Evolutionary conservation across 1,140 invertebrate genomes (phyloP).

Genomic region (Drosophila sproati): DNA sequence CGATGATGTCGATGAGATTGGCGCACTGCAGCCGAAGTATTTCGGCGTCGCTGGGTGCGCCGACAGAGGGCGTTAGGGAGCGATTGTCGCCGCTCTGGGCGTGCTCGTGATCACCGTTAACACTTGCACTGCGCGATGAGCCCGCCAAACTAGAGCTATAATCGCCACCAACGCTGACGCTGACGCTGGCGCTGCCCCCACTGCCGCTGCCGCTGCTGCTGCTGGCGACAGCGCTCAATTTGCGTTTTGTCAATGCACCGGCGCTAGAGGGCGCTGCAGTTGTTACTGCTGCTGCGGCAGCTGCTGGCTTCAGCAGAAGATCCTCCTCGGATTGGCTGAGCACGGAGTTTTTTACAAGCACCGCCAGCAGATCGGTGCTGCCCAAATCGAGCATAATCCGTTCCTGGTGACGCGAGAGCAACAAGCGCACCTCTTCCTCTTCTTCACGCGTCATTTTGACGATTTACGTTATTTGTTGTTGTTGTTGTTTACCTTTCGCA

Average conservation of each 20-base stretch:
- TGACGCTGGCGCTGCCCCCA: slow-evolving; percentile 61
- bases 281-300: slow-evolving; percentile 23
- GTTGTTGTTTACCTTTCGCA: slow-evolving; percentile 43
- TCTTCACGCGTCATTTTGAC: slow-evolving; percentile 79
- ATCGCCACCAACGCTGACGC: slow-evolving; percentile 43
- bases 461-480: slow-evolving; percentile 24
- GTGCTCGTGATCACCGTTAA: slow-evolving; percentile 74
- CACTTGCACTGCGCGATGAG: slow-evolving; percentile 76
- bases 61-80: slow-evolving; percentile 74
- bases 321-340: slow-evolving; percentile 79
- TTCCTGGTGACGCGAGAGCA: slow-evolving; percentile 79
- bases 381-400: slow-evolving; percentile 80
- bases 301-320: slow-evolving; percentile 65
- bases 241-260: slow-evolving; percentile 64
- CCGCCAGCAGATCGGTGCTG: slow-evolving; percentile 75
- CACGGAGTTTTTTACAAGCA: slow-evolving; percentile 83
- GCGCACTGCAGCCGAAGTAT: slow-evolving; percentile 73
- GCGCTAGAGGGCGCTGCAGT: slow-evolving; percentile 62
- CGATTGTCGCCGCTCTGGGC: slow-evolving; percentile 75
- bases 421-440: slow-evolving; percentile 82
- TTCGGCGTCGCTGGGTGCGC: slow-evolving; percentile 71
- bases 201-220: slow-evolving; percentile 67
- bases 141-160: slow-evolving; percentile 61
- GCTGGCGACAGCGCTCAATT: slow-evolving; percentile 73
- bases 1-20: slow-evolving; percentile 85